Evolutionary conservation across 2,113 vertebrate species (phyloP), one percentile per base, ranked within the genome.

Genomic region (Mus spicilegus): DNA sequence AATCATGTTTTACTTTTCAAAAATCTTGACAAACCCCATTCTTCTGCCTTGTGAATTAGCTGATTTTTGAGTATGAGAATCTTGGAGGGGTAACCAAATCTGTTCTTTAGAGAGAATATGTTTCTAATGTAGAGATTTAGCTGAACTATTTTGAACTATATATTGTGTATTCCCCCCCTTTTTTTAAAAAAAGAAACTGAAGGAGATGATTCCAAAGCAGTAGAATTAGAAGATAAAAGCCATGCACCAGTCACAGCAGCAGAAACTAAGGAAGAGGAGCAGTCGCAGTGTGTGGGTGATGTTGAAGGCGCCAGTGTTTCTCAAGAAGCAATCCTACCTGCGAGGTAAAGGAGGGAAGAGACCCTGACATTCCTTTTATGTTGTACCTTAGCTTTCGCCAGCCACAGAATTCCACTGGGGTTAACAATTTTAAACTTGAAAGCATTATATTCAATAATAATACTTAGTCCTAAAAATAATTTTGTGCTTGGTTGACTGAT

Each of bases 341-440:
- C 94, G 96, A 98, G 98, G 98, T 99, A 98, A 91, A 95, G 86
- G 46, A 22, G n/a, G 42, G 13, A 87, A 76, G 76, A n/a, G 17
- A 42, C 49, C 70, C 61, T 89, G 77, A 54, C 13, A 39, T 93
- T 93, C 65, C 13, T 73, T 82, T 89, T 88, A 19, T 89, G 1
- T 56, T 82, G 46, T 14, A 7, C 22, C 46, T 92, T 19, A 75
- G 24, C 12, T 73, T 10, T 91, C 33, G 17, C 28, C 22, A 61
- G 17, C 28, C 22, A 61, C 75, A 94, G 19, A 33, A 6, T 93
- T 93, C 14, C 67, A 10, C 70, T 97, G 63, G 2, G 54, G 93
- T 76, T 84, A 92, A 72, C 67, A 33, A 81, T 87, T 93, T 80
- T 26, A 30, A 89, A 96, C 24, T 63, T 92, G n/a, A 65, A 82